Percentiles rank a stretch among this genome's conserved stretches.
Evolutionary conservation across 2,797 vertebrate species (phyloP).

Genomic region (Lagorchestes hirsutus): DNA sequence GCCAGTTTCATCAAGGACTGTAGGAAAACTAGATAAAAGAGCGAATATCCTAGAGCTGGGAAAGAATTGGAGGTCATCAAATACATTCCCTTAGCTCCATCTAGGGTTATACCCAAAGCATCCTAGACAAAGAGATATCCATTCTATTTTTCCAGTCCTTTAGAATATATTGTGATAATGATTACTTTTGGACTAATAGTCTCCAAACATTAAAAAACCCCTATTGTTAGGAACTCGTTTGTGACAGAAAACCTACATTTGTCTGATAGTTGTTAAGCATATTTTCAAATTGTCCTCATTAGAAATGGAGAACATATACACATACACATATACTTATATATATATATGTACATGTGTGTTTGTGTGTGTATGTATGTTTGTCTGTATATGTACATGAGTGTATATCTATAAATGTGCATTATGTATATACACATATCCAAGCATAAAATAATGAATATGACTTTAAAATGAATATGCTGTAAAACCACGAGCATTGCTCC

Average conservation of each 20-base stretch:
- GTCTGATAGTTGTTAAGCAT: conserved; percentile 27
- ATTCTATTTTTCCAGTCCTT: not conserved
- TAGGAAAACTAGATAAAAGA: conserved; percentile 28
- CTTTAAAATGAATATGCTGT: not conserved
- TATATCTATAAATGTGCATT: too few species aligned
- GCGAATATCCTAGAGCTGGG: conserved; percentile 29
- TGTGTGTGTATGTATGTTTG: too few species aligned
- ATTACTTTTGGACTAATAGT: conserved; percentile 46
- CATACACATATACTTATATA: too few species aligned
- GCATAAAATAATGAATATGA: not conserved
- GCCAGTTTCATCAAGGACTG: conserved; percentile 56
- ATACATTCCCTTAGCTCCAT: not conserved
- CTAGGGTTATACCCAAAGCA: not conserved
- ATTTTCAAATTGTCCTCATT: conserved; percentile 43
- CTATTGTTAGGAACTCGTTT: conserved; percentile 40
- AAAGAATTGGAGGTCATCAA: conserved; percentile 48
- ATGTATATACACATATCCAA: not conserved
- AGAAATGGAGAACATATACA: not conserved
- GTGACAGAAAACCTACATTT: conserved; percentile 6
- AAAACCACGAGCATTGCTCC: not conserved
- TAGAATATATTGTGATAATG: conserved; percentile 67
- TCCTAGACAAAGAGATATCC: not conserved
- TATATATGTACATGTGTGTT: too few species aligned
- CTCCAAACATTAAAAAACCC: conserved; percentile 28
- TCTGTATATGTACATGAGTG: too few species aligned